phyloP scores from a whole-genome alignment of 2,113 vertebrate genomes.

The Opisthocomus hoazin region DNA sequence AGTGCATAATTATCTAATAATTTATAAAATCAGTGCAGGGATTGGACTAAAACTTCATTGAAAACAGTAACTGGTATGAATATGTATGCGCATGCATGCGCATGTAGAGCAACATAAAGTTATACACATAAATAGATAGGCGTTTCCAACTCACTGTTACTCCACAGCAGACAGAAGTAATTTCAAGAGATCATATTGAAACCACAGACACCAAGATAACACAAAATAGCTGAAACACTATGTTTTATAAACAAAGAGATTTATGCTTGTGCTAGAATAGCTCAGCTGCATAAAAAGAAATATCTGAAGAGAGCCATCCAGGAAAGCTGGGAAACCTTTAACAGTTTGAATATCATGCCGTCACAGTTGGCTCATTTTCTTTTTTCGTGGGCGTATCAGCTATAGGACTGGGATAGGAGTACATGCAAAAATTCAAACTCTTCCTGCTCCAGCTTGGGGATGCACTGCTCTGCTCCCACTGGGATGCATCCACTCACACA shows the following conservation, averaged over 20 bases:
- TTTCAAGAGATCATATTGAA: neutral
- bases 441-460: neutral
- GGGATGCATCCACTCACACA: neutral
- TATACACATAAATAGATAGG: neutral
- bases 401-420: neutral
- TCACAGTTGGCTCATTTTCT: neutral
- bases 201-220: neutral
- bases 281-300: neutral
- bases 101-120: neutral
- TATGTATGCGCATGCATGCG: rapidly evolving
- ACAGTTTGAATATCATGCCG: rapidly evolving
- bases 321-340: neutral
- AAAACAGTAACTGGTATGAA: neutral
- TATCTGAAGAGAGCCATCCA: neutral
- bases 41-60: neutral
- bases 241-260: constrained; percentile 4
- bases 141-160: neutral
- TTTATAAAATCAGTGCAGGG: neutral
- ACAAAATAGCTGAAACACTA: neutral
- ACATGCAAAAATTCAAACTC: neutral
- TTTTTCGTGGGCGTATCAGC: neutral
- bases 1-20: neutral
- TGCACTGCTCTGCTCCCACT: neutral
- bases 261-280: neutral
- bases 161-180: neutral